Evolutionary conservation across 2,888 invertebrate genomes (phyloP), one percentile per base, ranked within the genome.

Genomic region (Cantharis rustica): DNA sequence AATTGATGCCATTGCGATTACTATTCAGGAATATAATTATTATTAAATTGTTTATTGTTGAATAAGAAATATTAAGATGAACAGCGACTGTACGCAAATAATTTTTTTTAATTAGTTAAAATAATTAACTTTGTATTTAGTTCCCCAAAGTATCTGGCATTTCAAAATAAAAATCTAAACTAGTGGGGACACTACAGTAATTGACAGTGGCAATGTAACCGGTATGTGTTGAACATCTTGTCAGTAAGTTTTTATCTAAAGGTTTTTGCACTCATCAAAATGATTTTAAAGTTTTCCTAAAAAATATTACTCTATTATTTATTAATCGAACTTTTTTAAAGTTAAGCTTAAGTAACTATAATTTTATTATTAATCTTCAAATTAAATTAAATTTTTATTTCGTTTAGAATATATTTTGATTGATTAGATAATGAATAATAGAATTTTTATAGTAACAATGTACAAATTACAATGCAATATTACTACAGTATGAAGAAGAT

Each of bases 131-230:
- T 47, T 47, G 20, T 27, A 31, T 15, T 68, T 68, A 27, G 27
- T 16, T 27, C 27, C 27, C 16, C 16, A 68, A 66, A 66, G 64
- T 20, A 66, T 15, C 64, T n/a, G 20, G 64, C n/a, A 66, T 66
- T 66, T 70, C 70, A 11, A 66, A 66, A 66, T 66, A 66, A 66
- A 66, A 66, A 66, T 61, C 69, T 80, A 79, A 83, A 83, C 17
- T 66, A 80, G 85, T 86, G 81, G 86, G 87, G 86, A 82, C 79
- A 83, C 78, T 76, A 20, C 64, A 17, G 77, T 80, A 80, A 76
- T 79, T 81, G 80, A 81, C 85, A 87, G 88, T 88, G 86, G 85
- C 85, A 85, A 82, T 84, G 84, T 79, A 84, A 86, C 86, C 85
- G 85, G 86, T 85, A 81, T 82, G 81, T 83, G 84, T 84, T 84